phyloP scores from a whole-genome alignment of 1,140 invertebrate species.

The Cotesia typhae region DNA sequence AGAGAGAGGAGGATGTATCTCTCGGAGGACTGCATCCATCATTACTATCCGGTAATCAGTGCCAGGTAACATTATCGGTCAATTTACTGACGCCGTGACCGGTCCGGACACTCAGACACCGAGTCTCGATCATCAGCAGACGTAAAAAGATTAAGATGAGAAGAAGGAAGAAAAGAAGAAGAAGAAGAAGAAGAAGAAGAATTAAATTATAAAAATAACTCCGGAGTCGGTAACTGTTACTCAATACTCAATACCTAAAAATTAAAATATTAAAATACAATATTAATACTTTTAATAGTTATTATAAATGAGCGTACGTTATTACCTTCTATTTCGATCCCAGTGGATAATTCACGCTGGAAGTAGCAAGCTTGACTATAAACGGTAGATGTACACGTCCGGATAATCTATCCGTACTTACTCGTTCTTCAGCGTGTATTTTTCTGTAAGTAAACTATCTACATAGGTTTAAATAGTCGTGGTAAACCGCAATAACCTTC shows the following conservation, averaged over 20 bases:
- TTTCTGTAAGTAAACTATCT: not conserved
- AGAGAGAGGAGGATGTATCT: not conserved
- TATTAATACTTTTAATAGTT: too few species aligned
- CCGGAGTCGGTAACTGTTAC: not conserved
- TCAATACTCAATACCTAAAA: not conserved
- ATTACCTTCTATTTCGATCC: not conserved
- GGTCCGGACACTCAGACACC: not conserved
- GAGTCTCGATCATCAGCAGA: not conserved
- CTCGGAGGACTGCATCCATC: constrained; percentile 29
- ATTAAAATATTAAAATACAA: too few species aligned
- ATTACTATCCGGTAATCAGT: constrained; percentile 37
- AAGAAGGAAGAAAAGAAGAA: not conserved
- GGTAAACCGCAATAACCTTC: constrained; percentile 16
- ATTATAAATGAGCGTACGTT: not conserved
- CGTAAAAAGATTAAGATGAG: not conserved
- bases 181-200: not conserved
- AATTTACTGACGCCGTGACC: constrained; percentile 28
- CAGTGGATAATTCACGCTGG: not conserved
- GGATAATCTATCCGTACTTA: not conserved
- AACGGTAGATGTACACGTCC: constrained; percentile 1
- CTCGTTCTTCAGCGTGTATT: not conserved
- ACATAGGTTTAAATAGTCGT: not conserved
- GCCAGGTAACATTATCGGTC: constrained; percentile 35
- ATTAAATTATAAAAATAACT: too few species aligned
- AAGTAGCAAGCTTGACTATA: constrained; percentile 5